These are phyloP conservation scores for Muntiacus muntjak DNA, from an alignment of 2,113 vertebrate species.

Conservation along the genomic window DNA sequence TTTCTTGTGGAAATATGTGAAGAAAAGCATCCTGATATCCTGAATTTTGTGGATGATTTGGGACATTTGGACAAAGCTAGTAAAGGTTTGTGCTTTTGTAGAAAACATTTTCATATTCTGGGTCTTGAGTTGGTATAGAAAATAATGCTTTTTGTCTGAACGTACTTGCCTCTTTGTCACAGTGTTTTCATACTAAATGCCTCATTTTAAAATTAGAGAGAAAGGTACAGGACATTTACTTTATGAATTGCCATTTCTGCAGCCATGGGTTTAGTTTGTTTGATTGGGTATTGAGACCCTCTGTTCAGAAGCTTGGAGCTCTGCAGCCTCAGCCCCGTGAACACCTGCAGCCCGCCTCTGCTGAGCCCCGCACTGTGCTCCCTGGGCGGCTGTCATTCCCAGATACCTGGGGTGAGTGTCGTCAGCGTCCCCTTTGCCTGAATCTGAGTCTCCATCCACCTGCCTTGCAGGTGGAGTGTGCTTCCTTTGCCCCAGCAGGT, in stretches of 20 bases:
- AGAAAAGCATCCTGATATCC: conserved; percentile 88
- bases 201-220: not conserved
- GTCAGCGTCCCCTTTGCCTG: not conserved
- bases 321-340: not conserved
- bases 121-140: not conserved
- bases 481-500: not conserved
- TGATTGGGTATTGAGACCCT: not conserved
- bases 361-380: fast-evolving
- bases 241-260: not conserved
- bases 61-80: conserved; percentile 94
- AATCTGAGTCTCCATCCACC: not conserved
- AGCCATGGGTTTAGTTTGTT: not conserved
- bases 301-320: not conserved
- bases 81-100: conserved; percentile 84
- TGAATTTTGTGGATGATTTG: conserved; percentile 90
- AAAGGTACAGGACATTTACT: not conserved
- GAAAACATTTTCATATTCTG: not conserved
- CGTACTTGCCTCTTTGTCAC: not conserved
- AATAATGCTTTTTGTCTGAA: not conserved
- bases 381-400: not conserved
- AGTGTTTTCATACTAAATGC: not conserved
- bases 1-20: conserved; percentile 94
- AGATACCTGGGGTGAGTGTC: fast-evolving
- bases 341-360: not conserved
- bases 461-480: not conserved